phyloP scores from a whole-genome alignment of 1,140 invertebrate species.

The Cardiocondyla obscurior region DNA sequence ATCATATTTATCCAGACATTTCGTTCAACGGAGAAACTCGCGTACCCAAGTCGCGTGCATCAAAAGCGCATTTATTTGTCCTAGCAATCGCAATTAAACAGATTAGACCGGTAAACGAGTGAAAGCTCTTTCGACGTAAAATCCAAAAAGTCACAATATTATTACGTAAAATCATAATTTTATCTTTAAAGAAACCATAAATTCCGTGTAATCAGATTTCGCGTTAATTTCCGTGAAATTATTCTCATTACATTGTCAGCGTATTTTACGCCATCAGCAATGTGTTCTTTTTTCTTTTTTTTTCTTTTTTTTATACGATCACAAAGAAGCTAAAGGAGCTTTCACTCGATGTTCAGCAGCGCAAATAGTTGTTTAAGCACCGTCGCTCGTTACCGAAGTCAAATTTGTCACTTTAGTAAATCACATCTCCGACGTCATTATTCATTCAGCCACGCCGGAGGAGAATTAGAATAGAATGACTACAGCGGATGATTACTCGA shows the following conservation, averaged over 20 bases:
- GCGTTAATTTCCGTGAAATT: background rate
- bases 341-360: background rate
- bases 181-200: background rate
- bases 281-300: too few relatives aligned
- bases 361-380: slow-evolving; percentile 15
- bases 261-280: background rate
- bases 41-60: background rate
- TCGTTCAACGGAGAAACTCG: background rate
- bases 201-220: background rate
- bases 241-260: background rate
- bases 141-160: background rate
- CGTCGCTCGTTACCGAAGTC: slow-evolving; percentile 27
- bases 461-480: slow-evolving; percentile 59
- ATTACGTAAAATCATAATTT: background rate
- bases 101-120: background rate
- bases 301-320: background rate
- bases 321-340: background rate
- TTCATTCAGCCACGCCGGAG: slow-evolving; percentile 42
- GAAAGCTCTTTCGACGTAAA: background rate
- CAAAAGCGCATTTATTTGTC: slow-evolving; percentile 12
- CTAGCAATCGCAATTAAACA: background rate
- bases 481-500: slow-evolving; percentile 14
- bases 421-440: slow-evolving; percentile 39
- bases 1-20: background rate
- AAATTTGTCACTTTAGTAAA: slow-evolving; percentile 59